A percentile compares a stretch with the other conserved stretches of the same genome.
Conservation (phyloP, 2,797 vertebrate genomes). For the Carcharodon carcharias region DNA sequence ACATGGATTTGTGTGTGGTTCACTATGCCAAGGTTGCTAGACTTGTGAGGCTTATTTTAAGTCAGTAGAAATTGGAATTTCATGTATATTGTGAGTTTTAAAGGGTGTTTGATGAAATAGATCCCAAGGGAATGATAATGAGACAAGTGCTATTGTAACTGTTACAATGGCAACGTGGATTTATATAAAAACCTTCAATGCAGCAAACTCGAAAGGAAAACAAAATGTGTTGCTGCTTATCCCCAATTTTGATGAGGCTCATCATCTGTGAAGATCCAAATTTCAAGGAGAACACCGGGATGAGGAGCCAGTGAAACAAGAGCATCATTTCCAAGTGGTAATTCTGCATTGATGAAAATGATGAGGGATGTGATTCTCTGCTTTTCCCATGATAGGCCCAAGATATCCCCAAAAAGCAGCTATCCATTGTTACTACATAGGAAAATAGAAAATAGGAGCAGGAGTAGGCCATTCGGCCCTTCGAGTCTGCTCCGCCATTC, state of each 20-base stretch:
- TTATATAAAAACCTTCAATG: no score
- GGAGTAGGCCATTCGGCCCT: no score
- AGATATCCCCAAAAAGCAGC: no score
- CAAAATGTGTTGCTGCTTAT: no score
- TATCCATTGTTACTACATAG: no score
- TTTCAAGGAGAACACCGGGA: background rate
- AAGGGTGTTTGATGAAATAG: background rate
- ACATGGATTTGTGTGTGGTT: background rate
- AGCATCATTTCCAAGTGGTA: background rate
- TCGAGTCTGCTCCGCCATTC: no score
- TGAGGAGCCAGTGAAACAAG: background rate
- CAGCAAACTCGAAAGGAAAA: background rate
- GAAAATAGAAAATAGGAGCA: no score
- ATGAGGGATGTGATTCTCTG: background rate
- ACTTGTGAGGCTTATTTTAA: background rate
- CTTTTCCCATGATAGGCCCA: no score
- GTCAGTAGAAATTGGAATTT: background rate
- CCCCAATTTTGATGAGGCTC: no score
- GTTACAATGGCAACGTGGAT: background rate
- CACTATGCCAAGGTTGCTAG: background rate
- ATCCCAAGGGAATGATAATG: background rate
- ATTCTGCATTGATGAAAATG: background rate
- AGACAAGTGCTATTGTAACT: background rate
- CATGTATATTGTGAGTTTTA: background rate
- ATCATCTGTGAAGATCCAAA: background rate